Percentiles rank a stretch among this genome's conserved stretches.
Conservation (phyloP, 1,140 invertebrate genomes). For the Ephestia elutella region DNA sequence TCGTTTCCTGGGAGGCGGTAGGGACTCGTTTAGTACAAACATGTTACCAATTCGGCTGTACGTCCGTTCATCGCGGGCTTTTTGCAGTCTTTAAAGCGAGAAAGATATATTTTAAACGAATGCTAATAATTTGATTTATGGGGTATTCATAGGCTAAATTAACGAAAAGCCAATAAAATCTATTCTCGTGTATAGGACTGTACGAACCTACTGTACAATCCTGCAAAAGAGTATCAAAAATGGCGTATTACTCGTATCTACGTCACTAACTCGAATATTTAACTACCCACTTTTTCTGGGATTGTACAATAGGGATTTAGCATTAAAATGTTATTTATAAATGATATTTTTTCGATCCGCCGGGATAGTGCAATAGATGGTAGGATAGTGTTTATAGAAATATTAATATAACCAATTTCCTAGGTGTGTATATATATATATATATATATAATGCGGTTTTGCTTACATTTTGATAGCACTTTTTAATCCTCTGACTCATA, state of each 20-base stretch:
- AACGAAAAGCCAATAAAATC: not conserved
- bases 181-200: not conserved
- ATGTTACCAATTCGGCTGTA: constrained; percentile 68
- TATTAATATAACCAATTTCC: constrained; percentile 24
- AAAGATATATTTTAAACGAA: not conserved
- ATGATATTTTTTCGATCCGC: constrained; percentile 54
- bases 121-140: not conserved
- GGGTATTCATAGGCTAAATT: not conserved
- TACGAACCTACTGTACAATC: not conserved
- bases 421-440: constrained; percentile 8
- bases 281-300: not conserved
- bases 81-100: constrained; percentile 35
- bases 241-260: not conserved
- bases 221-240: not conserved
- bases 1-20: constrained; percentile 44
- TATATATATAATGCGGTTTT: constrained; percentile 3
- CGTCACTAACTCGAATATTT: not conserved
- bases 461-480: constrained; percentile 5
- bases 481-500: not conserved
- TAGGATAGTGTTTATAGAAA: constrained; percentile 35
- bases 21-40: constrained; percentile 57
- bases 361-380: constrained; percentile 69
- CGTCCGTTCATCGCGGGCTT: constrained; percentile 23
- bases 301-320: not conserved
- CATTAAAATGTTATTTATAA: constrained; percentile 20